Percentiles rank a stretch among this genome's conserved stretches.
Conservation (phyloP, 30 jellyfish, hydroid and myxozoan species). For the Nemopilema nomurai region DNA sequence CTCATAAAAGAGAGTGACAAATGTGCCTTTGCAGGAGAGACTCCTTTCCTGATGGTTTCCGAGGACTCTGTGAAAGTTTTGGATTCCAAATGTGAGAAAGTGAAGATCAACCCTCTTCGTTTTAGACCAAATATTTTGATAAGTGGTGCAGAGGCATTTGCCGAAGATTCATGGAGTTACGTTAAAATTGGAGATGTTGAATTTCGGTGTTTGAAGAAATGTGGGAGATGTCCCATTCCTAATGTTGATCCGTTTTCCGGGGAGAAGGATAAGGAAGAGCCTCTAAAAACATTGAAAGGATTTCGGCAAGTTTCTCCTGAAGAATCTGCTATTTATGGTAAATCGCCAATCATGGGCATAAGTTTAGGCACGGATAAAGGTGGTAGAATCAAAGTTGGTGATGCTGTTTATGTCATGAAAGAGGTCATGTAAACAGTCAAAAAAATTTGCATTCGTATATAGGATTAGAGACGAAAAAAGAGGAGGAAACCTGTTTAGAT, state of each 20-base stretch:
- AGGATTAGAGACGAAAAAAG: too few species aligned
- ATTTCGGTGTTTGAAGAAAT: conserved; percentile 44
- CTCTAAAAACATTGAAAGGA: conserved; percentile 38
- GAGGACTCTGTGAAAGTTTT: conserved; percentile 47
- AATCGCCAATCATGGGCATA: conserved; percentile 53
- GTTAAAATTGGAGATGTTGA: conserved; percentile 38
- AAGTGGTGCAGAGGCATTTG: conserved; percentile 45
- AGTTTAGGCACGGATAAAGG: conserved; percentile 33
- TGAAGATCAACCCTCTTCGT: conserved; percentile 39
- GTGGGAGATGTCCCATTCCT: conserved; percentile 65
- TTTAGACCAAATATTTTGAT: conserved; percentile 66
- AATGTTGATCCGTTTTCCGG: conserved; percentile 67
- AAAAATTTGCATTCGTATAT: not conserved
- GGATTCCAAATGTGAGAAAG: conserved; percentile 14
- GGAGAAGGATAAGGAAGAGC: conserved; percentile 52
- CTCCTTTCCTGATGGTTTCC: conserved; percentile 57
- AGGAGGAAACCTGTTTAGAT: too few species aligned
- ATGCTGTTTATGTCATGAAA: conserved; percentile 48
- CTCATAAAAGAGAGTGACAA: conserved; percentile 28
- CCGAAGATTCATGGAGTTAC: conserved; percentile 55
- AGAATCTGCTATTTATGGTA: conserved; percentile 43
- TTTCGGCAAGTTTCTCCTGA: conserved; percentile 59
- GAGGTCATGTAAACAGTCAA: not conserved
- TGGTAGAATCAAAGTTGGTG: conserved; percentile 60
- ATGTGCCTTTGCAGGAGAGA: conserved; percentile 42